Evolutionary conservation across 2,888 invertebrate genomes (phyloP), one percentile per base, ranked within the genome.

Genomic region (Lapara coniferarum): DNA sequence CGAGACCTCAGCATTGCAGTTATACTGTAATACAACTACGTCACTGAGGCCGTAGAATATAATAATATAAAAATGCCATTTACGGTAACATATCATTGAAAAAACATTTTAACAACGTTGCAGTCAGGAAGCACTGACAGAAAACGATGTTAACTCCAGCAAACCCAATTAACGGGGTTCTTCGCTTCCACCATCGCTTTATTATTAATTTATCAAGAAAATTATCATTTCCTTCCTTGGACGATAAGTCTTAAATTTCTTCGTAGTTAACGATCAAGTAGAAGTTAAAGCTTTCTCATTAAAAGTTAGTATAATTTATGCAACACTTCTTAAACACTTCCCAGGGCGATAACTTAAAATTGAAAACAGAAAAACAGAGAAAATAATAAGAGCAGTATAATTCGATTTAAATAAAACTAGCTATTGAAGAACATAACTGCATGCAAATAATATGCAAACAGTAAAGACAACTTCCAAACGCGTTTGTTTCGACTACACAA

Each of bases 121-220:
- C 46, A 63, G 68, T 49, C 71, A 68, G 51, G 52, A 66, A 66
- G 66, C 68, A 68, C 58, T 68, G 70, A 66, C 44, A 68, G 66
- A 67, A 70, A 71, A 63, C 68, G 68, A 70, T 67, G 72, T 73
- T 70, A 73, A 71, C 73, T 66, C 59, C 71, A 52, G 53, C 69
- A 69, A 74, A 72, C 70, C 71, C 74, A 76, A 76, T 74, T 73
- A 74, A 71, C 71, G 52, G 66, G 19, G 70, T 68, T 71, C 56
- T 69, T 49, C 70, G 71, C 71, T 70, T 69, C 71, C 69, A 66
- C 72, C 73, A 53, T 71, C 68, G 51, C 59, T 53, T 72, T 71
- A 71, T 68, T 71, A 74, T 68, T 72, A 70, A 70, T 73, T 71
- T 71, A 71, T 25, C 59, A 68, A 63, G 53, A 68, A 70, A 69